Percentiles rank a stretch among this genome's conserved stretches.
phyloP scores from a whole-genome alignment of 2,113 vertebrate genomes.

The Pelecanoides urinatrix region DNA sequence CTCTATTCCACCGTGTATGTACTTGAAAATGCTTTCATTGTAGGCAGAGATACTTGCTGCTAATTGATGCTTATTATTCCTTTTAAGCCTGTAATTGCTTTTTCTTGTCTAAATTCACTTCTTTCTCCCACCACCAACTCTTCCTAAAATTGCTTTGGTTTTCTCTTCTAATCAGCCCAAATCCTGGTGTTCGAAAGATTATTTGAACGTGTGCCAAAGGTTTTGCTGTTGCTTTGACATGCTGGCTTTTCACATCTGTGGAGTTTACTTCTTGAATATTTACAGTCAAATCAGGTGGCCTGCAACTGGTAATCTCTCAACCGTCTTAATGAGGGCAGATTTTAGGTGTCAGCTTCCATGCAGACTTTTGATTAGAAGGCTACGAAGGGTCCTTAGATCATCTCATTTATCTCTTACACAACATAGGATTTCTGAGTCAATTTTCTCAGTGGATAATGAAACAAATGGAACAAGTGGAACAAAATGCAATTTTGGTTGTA shows the following conservation, averaged over 20 bases:
- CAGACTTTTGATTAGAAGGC: slow-evolving; percentile 35
- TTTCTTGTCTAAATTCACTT: slow-evolving; percentile 63
- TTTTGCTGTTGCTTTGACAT: background rate
- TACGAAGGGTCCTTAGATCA: slow-evolving; percentile 6
- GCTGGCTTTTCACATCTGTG: slow-evolving; percentile 4
- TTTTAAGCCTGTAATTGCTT: slow-evolving; percentile 70
- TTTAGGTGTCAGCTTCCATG: background rate
- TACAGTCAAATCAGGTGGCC: background rate
- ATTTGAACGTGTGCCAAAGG: background rate
- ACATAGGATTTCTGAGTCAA: slow-evolving; percentile 8
- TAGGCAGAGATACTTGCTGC: slow-evolving; percentile 59
- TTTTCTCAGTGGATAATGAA: background rate
- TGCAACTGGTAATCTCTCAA: slow-evolving; percentile 13
- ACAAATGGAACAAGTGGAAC: background rate
- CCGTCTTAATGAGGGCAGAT: slow-evolving; percentile 33
- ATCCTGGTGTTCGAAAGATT: slow-evolving; percentile 22
- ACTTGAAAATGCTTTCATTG: slow-evolving; percentile 66
- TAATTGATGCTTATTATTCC: slow-evolving; percentile 72
- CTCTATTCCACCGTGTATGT: slow-evolving; percentile 34
- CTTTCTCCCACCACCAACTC: background rate
- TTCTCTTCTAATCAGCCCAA: slow-evolving; percentile 56
- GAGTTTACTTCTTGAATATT: background rate
- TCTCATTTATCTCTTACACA: slow-evolving; percentile 30
- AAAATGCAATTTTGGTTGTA: background rate
- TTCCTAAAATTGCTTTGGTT: slow-evolving; percentile 38